phyloP scores from a whole-genome alignment of 2,797 vertebrate species.

The Pelodytes ibericus region DNA sequence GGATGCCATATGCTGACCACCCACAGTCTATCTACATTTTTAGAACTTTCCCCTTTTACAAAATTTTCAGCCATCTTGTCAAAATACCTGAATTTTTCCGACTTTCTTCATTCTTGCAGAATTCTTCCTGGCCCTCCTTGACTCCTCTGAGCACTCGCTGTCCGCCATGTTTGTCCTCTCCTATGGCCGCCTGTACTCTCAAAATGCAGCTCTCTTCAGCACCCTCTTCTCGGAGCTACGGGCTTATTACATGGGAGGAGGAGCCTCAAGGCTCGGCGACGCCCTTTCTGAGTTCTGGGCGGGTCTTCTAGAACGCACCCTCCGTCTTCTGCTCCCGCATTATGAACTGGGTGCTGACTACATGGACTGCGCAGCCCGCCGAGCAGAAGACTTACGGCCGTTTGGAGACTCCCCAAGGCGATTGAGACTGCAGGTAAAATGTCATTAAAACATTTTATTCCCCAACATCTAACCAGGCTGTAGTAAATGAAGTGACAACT shows the following conservation, averaged over 20 bases:
- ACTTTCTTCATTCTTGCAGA: constrained; percentile 66
- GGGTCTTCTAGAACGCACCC: constrained; percentile 82
- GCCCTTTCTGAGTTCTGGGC: constrained; percentile 88
- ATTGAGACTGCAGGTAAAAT: constrained; percentile 83
- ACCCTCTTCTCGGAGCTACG: constrained; percentile 84
- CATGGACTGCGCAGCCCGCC: constrained; percentile 86
- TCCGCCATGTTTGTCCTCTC: constrained; percentile 88
- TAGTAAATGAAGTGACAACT: too few species aligned
- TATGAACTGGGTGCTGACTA: constrained; percentile 86
- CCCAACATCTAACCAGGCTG: too few species aligned
- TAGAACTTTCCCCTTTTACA: too few species aligned
- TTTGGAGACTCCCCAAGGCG: constrained; percentile 87
- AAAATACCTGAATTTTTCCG: too few species aligned
- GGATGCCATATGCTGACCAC: too few species aligned
- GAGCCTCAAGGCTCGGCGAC: constrained; percentile 79
- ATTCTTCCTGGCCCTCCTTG: constrained; percentile 86
- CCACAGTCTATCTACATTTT: too few species aligned
- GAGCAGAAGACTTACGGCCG: constrained; percentile 81
- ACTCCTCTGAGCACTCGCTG: constrained; percentile 83
- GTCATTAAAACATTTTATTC: too few species aligned
- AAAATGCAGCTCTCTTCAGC: constrained; percentile 84
- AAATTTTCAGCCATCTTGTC: too few species aligned
- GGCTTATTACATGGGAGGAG: constrained; percentile 76
- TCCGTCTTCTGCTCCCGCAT: constrained; percentile 87
- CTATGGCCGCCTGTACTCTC: constrained; percentile 84